Evolutionary conservation across 2,797 vertebrate species (phyloP).

Genomic region (Hemibagrus guttatus): DNA sequence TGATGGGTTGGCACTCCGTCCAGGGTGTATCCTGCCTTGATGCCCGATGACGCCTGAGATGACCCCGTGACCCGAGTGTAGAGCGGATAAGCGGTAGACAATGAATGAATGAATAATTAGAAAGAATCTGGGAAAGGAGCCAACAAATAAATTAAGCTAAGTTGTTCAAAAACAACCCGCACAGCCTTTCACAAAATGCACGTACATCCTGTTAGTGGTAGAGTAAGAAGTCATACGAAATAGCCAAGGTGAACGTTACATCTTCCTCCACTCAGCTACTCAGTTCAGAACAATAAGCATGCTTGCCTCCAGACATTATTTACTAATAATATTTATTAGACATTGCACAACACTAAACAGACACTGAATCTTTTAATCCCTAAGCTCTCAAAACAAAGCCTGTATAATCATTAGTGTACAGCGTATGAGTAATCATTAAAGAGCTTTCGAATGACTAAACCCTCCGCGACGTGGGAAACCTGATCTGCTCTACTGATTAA

Average conservation of each 20-base stretch:
- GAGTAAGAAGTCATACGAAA: not conserved
- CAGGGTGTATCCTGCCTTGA: too few species aligned
- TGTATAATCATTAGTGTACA: conserved; percentile 25
- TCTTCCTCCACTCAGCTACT: not conserved
- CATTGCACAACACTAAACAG: not conserved
- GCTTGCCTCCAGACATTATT: not conserved
- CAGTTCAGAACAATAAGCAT: not conserved
- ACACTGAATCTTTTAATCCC: not conserved
- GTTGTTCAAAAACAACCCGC: not conserved
- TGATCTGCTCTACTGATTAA: conserved; percentile 29
- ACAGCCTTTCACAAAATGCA: not conserved
- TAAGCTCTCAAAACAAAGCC: not conserved
- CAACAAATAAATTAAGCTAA: too few species aligned
- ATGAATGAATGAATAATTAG: too few species aligned
- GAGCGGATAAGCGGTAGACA: too few species aligned
- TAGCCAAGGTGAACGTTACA: not conserved
- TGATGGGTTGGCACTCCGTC: too few species aligned
- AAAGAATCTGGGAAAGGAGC: too few species aligned
- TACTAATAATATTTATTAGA: not conserved
- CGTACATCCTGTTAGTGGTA: not conserved
- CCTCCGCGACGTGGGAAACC: conserved; percentile 28
- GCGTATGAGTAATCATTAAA: conserved; percentile 37
- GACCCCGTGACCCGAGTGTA: too few species aligned
- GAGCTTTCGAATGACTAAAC: conserved; percentile 4
- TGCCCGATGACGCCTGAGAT: too few species aligned